phyloP scores from a whole-genome alignment of 2,113 vertebrate species.

The Irena cyanogastra region DNA sequence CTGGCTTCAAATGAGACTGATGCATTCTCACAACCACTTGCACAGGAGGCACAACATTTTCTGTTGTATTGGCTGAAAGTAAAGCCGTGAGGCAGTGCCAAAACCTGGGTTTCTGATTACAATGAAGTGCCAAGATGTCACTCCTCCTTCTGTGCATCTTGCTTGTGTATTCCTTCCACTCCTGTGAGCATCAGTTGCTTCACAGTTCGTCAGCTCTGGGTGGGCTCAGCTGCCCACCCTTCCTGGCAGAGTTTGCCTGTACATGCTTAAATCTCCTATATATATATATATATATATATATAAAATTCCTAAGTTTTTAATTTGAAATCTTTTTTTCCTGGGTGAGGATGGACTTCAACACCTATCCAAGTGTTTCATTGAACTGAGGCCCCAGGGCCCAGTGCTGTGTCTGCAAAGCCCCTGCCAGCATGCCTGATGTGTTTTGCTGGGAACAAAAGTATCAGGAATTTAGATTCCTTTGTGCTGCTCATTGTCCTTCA shows the following conservation, averaged over 20 bases:
- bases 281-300: background rate
- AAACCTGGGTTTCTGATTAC: background rate
- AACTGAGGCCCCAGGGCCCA: background rate
- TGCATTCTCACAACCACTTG: background rate
- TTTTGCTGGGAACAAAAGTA: background rate
- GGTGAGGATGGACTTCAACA: background rate
- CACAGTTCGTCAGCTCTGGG: background rate
- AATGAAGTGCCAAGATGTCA: background rate
- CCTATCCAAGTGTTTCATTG: background rate
- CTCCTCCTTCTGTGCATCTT: slow-evolving; percentile 8
- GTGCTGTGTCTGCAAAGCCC: background rate
- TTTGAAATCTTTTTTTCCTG: background rate
- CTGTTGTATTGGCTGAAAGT: background rate
- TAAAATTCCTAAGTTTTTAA: background rate
- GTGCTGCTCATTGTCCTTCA: background rate
- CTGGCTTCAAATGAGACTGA: background rate
- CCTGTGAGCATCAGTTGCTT: background rate
- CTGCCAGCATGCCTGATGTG: accelerated
- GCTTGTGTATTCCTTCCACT: background rate
- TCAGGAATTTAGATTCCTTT: background rate
- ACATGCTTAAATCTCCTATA: background rate
- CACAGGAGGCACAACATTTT: background rate
- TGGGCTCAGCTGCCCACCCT: background rate
- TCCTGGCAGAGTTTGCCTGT: background rate
- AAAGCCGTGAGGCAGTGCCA: background rate